Percentiles rank a stretch among this genome's conserved stretches.
Conservation (phyloP, 1,140 invertebrate species). For the Hycleus phaleratus region DNA sequence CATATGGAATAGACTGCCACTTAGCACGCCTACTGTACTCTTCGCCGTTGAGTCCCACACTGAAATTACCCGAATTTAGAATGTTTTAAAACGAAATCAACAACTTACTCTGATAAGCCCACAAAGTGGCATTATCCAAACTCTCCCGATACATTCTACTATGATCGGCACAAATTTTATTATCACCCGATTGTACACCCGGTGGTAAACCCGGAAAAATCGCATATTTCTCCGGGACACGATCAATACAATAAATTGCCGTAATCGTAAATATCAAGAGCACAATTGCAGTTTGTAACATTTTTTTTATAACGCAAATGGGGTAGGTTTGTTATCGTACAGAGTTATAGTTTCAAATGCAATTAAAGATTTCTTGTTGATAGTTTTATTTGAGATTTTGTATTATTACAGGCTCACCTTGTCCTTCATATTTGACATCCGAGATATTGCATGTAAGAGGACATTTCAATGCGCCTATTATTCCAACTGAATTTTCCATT, state of each 20-base stretch:
- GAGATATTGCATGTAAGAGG: too few species aligned
- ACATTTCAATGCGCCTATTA: too few species aligned
- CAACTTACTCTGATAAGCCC: constrained; percentile 33
- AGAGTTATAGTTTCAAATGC: too few species aligned
- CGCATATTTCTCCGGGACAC: neutral
- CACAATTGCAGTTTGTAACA: too few species aligned
- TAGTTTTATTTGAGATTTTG: too few species aligned
- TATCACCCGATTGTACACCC: constrained; percentile 22
- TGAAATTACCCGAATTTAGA: constrained; percentile 27
- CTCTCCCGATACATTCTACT: constrained; percentile 28
- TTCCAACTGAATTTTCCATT: too few species aligned
- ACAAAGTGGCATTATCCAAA: constrained; percentile 30
- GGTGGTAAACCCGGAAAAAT: constrained; percentile 29
- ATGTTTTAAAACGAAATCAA: neutral
- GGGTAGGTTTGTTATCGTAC: too few species aligned
- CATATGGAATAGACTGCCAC: constrained; percentile 50
- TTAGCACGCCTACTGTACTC: constrained; percentile 49
- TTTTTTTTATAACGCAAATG: too few species aligned
- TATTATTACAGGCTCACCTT: too few species aligned
- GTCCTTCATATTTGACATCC: too few species aligned
- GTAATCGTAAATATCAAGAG: too few species aligned
- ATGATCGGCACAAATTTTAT: constrained; percentile 22
- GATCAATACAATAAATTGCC: neutral
- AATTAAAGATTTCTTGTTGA: too few species aligned
- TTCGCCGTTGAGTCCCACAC: constrained; percentile 56